A percentile compares a stretch with the other conserved stretches of the same genome.
These are phyloP conservation scores for Podocnemis expansa DNA, from an alignment of 2,113 vertebrate species.

Conservation along the genomic window DNA sequence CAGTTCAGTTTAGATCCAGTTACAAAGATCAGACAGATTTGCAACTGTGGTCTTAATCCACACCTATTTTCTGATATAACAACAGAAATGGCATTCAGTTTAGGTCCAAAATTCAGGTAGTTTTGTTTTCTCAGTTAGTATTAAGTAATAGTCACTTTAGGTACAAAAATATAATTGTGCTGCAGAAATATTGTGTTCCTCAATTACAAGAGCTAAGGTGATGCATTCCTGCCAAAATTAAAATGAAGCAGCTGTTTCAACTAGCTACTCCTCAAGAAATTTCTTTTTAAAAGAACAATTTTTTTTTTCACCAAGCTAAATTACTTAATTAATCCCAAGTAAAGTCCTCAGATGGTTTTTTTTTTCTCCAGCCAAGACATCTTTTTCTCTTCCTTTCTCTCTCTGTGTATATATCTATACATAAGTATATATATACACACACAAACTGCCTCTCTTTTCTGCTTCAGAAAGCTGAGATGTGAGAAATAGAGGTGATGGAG, in stretches of 20 bases:
- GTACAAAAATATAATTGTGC: not conserved
- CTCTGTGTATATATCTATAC: not conserved
- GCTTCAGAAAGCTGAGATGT: constrained; percentile 36
- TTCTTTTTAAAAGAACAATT: not conserved
- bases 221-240: not conserved
- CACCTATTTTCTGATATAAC: not conserved
- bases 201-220: not conserved
- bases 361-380: not conserved
- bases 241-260: not conserved
- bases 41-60: not conserved
- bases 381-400: not conserved
- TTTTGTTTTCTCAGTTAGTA: not conserved
- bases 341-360: not conserved
- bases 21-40: not conserved
- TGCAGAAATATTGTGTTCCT: not conserved
- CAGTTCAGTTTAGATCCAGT: not conserved
- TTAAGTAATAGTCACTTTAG: not conserved
- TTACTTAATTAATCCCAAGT: not conserved
- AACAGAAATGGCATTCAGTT: not conserved
- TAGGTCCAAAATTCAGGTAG: not conserved
- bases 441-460: constrained; percentile 59
- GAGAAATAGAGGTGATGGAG: constrained; percentile 19
- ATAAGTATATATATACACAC: not conserved
- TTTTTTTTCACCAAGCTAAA: not conserved
- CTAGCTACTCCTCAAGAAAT: not conserved